Conservation (phyloP, 2,797 vertebrate species). For the Kryptolebias ocellatus region DNA sequence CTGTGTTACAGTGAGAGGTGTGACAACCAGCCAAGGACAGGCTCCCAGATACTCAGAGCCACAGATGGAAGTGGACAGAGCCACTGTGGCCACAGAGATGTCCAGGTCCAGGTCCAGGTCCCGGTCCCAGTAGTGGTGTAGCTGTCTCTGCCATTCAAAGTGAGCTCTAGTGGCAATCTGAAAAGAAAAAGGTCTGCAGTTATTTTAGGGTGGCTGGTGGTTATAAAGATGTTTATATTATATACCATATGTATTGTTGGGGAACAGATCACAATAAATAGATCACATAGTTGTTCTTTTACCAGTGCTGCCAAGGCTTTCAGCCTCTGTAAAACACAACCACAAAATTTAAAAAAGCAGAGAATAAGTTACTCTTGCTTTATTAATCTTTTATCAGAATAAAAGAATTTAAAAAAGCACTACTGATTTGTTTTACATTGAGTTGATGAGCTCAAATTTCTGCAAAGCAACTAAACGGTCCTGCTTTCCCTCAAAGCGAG, state of each 20-base stretch:
- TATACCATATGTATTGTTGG: too few species aligned
- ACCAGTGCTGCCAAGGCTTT: conserved; percentile 88
- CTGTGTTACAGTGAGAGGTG: conserved; percentile 86
- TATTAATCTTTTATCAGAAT: background rate
- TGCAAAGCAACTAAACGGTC: conserved; percentile 79
- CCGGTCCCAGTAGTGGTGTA: conserved; percentile 89
- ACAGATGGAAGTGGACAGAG: conserved; percentile 88
- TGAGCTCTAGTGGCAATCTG: conserved; percentile 83
- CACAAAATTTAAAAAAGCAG: background rate
- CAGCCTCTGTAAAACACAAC: conserved; percentile 79
- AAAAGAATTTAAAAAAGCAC: too few species aligned
- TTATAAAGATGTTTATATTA: too few species aligned
- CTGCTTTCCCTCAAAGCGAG: conserved; percentile 79
- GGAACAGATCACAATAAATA: too few species aligned
- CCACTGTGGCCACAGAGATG: conserved; percentile 89
- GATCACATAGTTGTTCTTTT: conserved; percentile 82
- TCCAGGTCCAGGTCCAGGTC: conserved; percentile 74
- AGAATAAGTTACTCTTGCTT: background rate
- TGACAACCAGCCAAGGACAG: conserved; percentile 89
- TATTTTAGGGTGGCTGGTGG: too few species aligned
- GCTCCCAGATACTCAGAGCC: conserved; percentile 90
- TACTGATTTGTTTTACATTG: too few species aligned
- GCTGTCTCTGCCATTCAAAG: conserved; percentile 91
- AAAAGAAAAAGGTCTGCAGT: background rate
- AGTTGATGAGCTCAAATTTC: conserved; percentile 78